phyloP scores from a whole-genome alignment of 2,888 invertebrate genomes.

The Amblyjoppa proteus region DNA sequence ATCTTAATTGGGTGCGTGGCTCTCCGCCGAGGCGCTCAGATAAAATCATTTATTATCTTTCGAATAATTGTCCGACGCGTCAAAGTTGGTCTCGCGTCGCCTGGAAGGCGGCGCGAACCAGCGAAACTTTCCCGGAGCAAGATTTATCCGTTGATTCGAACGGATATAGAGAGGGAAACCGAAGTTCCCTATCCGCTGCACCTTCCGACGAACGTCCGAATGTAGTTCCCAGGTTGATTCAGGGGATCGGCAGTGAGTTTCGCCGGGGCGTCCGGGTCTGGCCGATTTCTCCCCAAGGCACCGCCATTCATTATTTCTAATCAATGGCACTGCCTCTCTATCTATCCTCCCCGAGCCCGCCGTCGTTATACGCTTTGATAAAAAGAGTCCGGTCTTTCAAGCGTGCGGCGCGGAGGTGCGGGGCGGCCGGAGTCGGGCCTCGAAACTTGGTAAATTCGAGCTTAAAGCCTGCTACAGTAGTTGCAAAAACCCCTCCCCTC shows the following conservation, averaged over 20 bases:
- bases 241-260: constrained; percentile 39
- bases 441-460: constrained; percentile 68
- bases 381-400: constrained; percentile 61
- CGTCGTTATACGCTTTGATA: constrained; percentile 59
- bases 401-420: constrained; percentile 33
- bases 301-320: constrained; percentile 70
- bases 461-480: constrained; percentile 52
- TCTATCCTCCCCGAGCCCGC: constrained; percentile 33
- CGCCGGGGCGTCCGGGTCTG: constrained; percentile 44
- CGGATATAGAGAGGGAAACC: constrained; percentile 18
- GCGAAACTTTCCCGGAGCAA: constrained; percentile 45
- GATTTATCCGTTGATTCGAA: constrained; percentile 59
- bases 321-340: constrained; percentile 65
- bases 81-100: background rate
- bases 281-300: constrained; percentile 30
- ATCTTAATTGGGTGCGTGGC: constrained; percentile 5
- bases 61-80: constrained; percentile 21
- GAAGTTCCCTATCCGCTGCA: constrained; percentile 27
- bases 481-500: constrained; percentile 33
- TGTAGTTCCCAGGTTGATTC: constrained; percentile 58
- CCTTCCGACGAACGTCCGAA: constrained; percentile 48
- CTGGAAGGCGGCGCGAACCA: background rate
- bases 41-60: constrained; percentile 35
- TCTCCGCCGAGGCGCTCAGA: background rate
- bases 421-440: constrained; percentile 31